A percentile compares a stretch with the other conserved stretches of the same genome.
Conservation (phyloP, 2,113 vertebrate genomes). For the Hippolais icterina region DNA sequence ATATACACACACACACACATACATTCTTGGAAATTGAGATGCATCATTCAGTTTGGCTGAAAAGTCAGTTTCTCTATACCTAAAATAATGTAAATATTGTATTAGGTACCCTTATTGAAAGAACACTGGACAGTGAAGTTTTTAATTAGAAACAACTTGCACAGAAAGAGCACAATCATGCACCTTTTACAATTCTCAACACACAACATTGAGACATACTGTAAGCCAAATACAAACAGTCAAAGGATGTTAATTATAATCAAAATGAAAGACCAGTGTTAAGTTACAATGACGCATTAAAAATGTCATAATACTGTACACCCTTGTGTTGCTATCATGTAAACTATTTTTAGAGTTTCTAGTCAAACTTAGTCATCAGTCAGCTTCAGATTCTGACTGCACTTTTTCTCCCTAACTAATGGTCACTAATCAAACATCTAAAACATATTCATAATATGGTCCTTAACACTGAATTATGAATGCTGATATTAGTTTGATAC, state of each 20-base stretch:
- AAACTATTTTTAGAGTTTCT: background rate
- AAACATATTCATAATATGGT: background rate
- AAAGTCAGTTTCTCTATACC: background rate
- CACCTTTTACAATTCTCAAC: conserved; percentile 67
- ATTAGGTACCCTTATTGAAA: conserved; percentile 82
- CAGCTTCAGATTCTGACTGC: background rate
- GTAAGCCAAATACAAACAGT: conserved; percentile 62
- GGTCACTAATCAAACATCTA: background rate
- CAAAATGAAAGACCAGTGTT: conserved; percentile 13
- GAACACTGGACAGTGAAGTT: conserved; percentile 76
- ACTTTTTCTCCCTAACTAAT: background rate
- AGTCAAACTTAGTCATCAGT: background rate
- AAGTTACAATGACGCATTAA: background rate
- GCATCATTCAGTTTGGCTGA: conserved; percentile 71
- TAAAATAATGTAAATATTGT: conserved; percentile 36
- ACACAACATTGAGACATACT: conserved; percentile 72
- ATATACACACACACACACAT: background rate
- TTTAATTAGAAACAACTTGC: conserved; percentile 70
- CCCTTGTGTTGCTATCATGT: background rate
- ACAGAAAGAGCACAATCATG: conserved; percentile 75
- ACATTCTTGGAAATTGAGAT: background rate
- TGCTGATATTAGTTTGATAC: background rate
- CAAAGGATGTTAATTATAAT: conserved; percentile 46
- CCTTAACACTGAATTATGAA: background rate
- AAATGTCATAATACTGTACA: background rate